Base-by-base conservation (phyloP, 2,888 invertebrate genomes). In the Saturnia japonica region DNA sequence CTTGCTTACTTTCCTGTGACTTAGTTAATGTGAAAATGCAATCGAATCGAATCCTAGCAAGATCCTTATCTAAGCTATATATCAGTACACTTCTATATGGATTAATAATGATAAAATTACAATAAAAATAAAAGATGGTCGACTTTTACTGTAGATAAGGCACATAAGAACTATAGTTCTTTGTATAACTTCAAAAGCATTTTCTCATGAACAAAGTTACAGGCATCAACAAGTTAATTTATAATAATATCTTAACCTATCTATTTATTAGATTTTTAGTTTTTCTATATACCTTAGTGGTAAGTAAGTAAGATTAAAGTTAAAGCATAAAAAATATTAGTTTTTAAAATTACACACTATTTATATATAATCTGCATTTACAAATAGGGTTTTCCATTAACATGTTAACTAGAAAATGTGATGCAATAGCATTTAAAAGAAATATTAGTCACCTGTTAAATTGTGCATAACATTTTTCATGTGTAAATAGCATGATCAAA, bases 371-470 rank as follows among this genome's bases (percentile, higher is more conserved):
- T 60, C 28, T 28, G 25, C 25, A 60, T 60, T 60, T 25, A 57
- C 57, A 3, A 25, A 9, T 57, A n/a, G 57, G 14, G 12, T 57
- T 57, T 57, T 8, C 57, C 57, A 57, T 57, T 57, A 25, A 2
- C 57, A 57, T 57, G 57, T 57, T 22, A 40, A 34, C 40, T 64
- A 40, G 9, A 22, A 19, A 64, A 19, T 40, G n/a, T 64, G 64
- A 64, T 40, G 64, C 40, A 64, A 64, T 64, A 64, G 9, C 11
- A n/a, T 40, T 19, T 40, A 60, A 28, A 60, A 60, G 40, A n/a
- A 40, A n/a, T 40, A 40, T 64, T 64, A 64, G 40, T 64, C 64
- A 64, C n/a, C 40, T 40, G 34, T 64, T 64, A 28, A 60, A 60
- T 64, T 34, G 9, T 64, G 40, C 40, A 64, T 64, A 22, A 64